phyloP scores from a whole-genome alignment of 2,797 vertebrate genomes.

The Podarcis lilfordi region DNA sequence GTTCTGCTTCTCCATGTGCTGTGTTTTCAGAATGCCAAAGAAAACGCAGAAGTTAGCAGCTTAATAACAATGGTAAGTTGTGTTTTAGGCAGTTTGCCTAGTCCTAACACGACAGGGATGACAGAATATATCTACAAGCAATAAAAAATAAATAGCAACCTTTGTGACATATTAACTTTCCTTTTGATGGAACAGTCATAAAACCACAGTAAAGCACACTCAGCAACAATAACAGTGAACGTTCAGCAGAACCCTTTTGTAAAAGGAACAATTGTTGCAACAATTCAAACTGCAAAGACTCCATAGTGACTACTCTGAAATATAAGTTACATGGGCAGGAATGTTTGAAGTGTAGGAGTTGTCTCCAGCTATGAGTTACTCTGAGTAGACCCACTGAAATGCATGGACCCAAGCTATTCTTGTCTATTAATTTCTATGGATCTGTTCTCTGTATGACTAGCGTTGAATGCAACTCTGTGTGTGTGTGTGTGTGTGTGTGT shows the following conservation, averaged over 20 bases:
- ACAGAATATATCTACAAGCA: background rate
- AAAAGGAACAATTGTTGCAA: background rate
- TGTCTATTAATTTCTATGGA: too few species aligned
- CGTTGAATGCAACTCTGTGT: too few species aligned
- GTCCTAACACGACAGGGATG: background rate
- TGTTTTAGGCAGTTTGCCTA: background rate
- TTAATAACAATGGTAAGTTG: conserved; percentile 23
- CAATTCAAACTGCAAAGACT: background rate
- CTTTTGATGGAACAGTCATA: background rate
- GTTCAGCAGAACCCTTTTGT: background rate
- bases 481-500: too few species aligned
- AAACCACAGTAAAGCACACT: background rate
- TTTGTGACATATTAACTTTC: background rate
- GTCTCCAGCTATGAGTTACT: too few species aligned
- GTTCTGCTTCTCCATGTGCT: conserved; percentile 8
- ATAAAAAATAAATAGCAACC: background rate
- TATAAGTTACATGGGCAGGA: background rate
- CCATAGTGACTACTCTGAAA: background rate
- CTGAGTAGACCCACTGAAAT: too few species aligned
- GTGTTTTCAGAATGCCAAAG: conserved; percentile 15
- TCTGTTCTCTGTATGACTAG: background rate
- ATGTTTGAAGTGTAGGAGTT: background rate
- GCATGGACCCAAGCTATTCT: too few species aligned
- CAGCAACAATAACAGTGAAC: background rate
- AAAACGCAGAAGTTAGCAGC: conserved; percentile 19